A percentile compares a stretch with the other conserved stretches of the same genome.
Conservation (phyloP, 2,888 invertebrate genomes). For the Patella depressa region DNA sequence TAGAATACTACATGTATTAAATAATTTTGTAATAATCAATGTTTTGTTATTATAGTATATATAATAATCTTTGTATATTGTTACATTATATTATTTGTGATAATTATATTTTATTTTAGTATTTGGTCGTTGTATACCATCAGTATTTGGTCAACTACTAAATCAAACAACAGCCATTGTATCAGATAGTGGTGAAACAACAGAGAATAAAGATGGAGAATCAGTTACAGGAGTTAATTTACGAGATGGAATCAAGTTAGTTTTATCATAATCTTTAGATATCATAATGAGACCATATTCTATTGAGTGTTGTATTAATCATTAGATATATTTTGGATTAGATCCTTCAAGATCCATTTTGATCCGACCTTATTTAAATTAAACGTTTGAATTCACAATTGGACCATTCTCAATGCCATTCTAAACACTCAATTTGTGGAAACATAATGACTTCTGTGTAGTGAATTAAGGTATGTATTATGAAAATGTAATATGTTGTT, state of each 20-base stretch:
- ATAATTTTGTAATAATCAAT: background rate
- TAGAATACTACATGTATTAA: background rate
- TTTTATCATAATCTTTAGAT: background rate
- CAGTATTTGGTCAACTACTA: slow-evolving; percentile 51
- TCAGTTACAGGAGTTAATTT: slow-evolving; percentile 70
- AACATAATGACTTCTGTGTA: too few relatives aligned
- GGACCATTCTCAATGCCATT: too few relatives aligned
- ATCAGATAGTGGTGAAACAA: slow-evolving; percentile 32
- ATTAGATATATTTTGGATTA: too few relatives aligned
- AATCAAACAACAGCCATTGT: slow-evolving; percentile 47
- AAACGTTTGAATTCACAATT: too few relatives aligned
- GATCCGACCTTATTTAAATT: too few relatives aligned
- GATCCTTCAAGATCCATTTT: too few relatives aligned
- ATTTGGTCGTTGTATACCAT: slow-evolving; percentile 76
- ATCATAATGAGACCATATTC: too few relatives aligned
- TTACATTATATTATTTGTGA: background rate
- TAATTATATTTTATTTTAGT: slow-evolving; percentile 67
- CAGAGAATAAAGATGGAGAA: slow-evolving; percentile 43
- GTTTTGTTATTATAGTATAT: background rate
- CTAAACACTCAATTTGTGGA: too few relatives aligned
- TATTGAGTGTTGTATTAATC: too few relatives aligned
- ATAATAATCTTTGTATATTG: background rate
- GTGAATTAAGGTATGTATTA: background rate
- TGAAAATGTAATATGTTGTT: background rate
- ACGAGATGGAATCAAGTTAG: slow-evolving; percentile 66